Base-by-base conservation (phyloP, 1,140 invertebrate species). In the Drosophila lacertosa region DNA sequence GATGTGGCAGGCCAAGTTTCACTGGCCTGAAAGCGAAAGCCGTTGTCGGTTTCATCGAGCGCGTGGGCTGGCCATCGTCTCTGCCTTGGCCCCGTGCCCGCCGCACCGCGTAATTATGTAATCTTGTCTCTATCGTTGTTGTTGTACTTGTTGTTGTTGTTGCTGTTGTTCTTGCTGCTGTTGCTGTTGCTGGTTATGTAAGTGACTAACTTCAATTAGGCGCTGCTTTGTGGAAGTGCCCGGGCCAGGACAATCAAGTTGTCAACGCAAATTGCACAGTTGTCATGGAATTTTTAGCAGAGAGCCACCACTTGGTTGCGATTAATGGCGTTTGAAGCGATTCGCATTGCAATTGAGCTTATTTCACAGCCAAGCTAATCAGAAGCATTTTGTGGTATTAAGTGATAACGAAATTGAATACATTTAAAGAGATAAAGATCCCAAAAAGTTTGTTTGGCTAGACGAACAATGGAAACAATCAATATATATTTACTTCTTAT, bases 121-220 rank as follows among this genome's bases (percentile, higher is more conserved):
- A 84, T 86, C 77, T 75, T 66, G 71, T 69, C 59, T 51, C 33
- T 22, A 13, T 37, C 18, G 7, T 18, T 51, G 48, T 16, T 51
- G 18, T 20, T 42, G 48, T 16, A 37, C 11, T 20, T 42, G 39
- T 20, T 40, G 39, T 11, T 4, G 39, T 20, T 18, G 1, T 20
- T 10, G 7, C 10, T 33, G 7, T n/a, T 33, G 32, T 4, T 33
- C 9, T 10, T 35, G 33, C 3, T 47, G 44, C 7, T 7, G 5
- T 3, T 47, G 44, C 13, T 22, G 64, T 63, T 73, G 54, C 54
- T 67, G 77, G 60, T 73, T 69, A 65, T 59, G 24, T 67, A 80
- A 84, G 71, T 79, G 71, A 59, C 58, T 80, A 80, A 84, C 63
- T 69, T 67, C 79, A 81, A 81, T 86, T 80, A 84, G 62, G 63